Base-by-base conservation (phyloP, 2,797 vertebrate species). In the Botia almorhae region DNA sequence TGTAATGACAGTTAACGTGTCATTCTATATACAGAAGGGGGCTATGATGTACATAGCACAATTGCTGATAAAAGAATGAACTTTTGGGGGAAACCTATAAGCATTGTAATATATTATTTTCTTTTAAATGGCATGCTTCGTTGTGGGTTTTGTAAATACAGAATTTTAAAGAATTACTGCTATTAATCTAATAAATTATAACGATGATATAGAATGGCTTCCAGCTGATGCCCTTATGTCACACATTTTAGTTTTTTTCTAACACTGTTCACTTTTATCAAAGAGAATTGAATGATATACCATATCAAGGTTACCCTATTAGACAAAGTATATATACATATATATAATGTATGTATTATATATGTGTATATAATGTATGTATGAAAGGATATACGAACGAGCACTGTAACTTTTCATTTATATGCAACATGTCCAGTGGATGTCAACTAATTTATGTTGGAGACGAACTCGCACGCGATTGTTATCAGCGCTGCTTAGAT, bases 71-170 rank as follows among this genome's bases (percentile, higher is more conserved):
- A 93, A 90, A 95, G 95, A 94, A 96, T 91, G 91, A 96, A 96
- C 94, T 97, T 98, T 98, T 96, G 96, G 96, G 97, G 93, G 97
- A 93, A 96, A 93, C 95, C 92, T 97, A 98, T 97, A 98, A 98
- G 99, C 98, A 98, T 93, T 99, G 98, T 98, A 99, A 96, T 92
- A 98, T 99, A 99, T 80, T 78, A 82, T 86, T 86, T 94, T 93
- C 89, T 95, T 99, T 98, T 98, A 96, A 96, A 94, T 81, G 80
- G 97, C 96, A 98, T 99, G 97, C 96, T 94, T 93, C 93, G 92
- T 94, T 94, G 93, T 95, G 91, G 91, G 96, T 97, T 96, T 98
- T 97, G 98, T 98, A 98, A 97, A 98, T 94, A 95, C 74, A 87
- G 89, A 95, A 94, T 96, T 94, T 93, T 91, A 94, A 94, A 93